Evolutionary conservation across 2,113 vertebrate species (phyloP), one percentile per base, ranked within the genome.

Genomic region (Hyaena hyaena): DNA sequence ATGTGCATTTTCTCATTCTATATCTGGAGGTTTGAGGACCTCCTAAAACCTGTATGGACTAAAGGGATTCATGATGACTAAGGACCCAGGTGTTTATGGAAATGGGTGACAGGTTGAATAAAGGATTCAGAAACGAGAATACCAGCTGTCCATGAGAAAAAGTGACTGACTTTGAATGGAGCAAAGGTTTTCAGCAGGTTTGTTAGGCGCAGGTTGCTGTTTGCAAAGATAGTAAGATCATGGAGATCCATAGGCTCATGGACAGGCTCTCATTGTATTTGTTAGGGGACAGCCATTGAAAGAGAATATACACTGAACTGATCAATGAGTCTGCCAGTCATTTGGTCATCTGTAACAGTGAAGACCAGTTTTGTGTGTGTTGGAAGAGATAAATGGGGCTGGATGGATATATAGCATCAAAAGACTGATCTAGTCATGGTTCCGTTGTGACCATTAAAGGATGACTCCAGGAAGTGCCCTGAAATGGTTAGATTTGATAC

Each of bases 1-100:
- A 0, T 48, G 5, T 85, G 5, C 17, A 11, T 58, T 86, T 74
- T 73, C 77, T 65, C 31, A 69, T 81, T 89, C 35, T 61, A 1
- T 76, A 68, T 95, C 39, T 96, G 80, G 81, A 92, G 55, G n/a
- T 74, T 94, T 86, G 58, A 71, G 53, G 31, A 68, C 53, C 31
- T 81, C 33, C 9, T 84, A 33, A 96, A 85, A 85, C 10, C 43
- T 23, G 28, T 68, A 0, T 90, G 65, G 68, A 63, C 73, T 86
- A 61, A 45, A 83, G 68, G 58, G 17, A 69, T 80, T 80, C 3
- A 35, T 89, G 31, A 28, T 76, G 43, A 61, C 24, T 33, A n/a
- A 82, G 61, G 19, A 77, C n/a, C 31, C n/a, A 87, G 16, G 48
- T 80, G 31, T 84, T 87, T 80, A 19, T 71, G 66, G 71, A 53